Base-by-base conservation (phyloP, 1,140 invertebrate genomes). In the Diuraphis noxia region DNA sequence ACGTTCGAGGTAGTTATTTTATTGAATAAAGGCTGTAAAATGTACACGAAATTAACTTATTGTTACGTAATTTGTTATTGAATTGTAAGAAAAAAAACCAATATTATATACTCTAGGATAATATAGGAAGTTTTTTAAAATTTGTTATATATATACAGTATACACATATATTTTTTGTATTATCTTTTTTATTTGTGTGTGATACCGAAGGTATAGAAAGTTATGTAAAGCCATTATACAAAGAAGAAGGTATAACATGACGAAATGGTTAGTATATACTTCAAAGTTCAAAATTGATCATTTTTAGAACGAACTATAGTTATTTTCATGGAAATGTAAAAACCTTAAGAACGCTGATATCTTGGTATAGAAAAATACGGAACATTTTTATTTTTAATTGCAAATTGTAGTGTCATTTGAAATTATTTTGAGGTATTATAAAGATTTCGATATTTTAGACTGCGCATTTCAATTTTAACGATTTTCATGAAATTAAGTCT, bases 1-100 rank as follows among this genome's bases (percentile, higher is more conserved):
- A 7, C 3, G 40, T 82, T 41, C 9, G 9, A 30, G 2, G 23
- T 82, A 40, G 25, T 82, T 38, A 82, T 79, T 36, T 36, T 82
- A 41, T 82, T 38, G 81, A 81, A 81, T 81, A 81, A 81, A 81
- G 19, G 25, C 38, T 38, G 38, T 81, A 81, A 81, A 81, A 72
- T 72, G 56, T n/a, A n/a, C n/a, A n/a, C 56, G n/a, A n/a, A 34
- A 72, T 72, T 72, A 17, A 17, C 21, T 79, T 79, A 79, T 23
- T 79, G 34, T 79, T 79, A 36, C 34, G 72, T 21, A 36, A 36
- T 79, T 34, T 79, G n/a, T 79, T 19, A 36, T 34, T 79, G 72
- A 36, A 34, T 79, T 79, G 19, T 36, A 79, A 23, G 6, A 21
- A 79, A 34, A n/a, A 79, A n/a, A 72, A n/a, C n/a, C 4, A n/a